Conservation (phyloP, 2,113 vertebrate genomes). For the Fregata magnificens region DNA sequence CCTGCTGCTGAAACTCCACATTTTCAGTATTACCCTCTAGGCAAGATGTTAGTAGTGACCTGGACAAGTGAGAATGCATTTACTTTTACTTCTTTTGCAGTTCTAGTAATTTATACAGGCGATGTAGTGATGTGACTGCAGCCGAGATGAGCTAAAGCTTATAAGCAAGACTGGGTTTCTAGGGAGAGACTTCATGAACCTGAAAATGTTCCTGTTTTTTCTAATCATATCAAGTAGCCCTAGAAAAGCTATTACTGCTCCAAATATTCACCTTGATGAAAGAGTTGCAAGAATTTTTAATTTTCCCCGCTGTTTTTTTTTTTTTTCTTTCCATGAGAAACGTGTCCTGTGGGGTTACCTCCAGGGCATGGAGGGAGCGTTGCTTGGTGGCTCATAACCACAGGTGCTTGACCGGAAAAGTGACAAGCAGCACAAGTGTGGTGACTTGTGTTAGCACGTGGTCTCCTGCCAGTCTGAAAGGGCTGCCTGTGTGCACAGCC, state of each 20-base stretch:
- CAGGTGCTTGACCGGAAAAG: neutral
- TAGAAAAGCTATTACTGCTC: neutral
- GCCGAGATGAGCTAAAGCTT: neutral
- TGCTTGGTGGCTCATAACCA: neutral
- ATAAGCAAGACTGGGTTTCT: neutral
- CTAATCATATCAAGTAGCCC: neutral
- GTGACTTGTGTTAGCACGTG: neutral
- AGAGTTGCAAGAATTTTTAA: neutral
- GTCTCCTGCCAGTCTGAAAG: neutral
- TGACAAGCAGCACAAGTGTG: neutral
- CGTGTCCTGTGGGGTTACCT: fast-evolving
- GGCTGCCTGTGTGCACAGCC: neutral
- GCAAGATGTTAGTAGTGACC: neutral
- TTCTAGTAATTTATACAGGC: neutral
- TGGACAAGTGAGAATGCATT: neutral
- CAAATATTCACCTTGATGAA: neutral
- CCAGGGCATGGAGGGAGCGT: neutral
- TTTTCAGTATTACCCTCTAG: neutral
- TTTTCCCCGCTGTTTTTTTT: neutral
- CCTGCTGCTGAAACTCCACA: neutral
- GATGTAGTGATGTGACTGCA: neutral
- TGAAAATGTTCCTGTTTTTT: neutral
- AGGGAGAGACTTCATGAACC: neutral
- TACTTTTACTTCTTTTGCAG: neutral
- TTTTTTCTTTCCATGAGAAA: neutral